phyloP scores from a whole-genome alignment of 2,888 invertebrate species.

The Lacanobia oleracea region DNA sequence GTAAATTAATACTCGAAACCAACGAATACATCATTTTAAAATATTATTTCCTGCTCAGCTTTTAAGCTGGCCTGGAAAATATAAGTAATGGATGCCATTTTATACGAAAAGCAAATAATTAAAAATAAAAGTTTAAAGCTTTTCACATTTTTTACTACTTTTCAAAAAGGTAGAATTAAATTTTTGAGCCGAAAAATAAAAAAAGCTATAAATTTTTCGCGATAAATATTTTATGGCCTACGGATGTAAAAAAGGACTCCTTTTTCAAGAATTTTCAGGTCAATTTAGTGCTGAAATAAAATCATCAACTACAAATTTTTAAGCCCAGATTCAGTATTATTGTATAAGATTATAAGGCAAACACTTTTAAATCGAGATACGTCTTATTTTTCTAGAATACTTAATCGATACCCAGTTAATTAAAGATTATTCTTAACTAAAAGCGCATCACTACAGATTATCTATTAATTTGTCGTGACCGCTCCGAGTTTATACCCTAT shows the following conservation, averaged over 20 bases:
- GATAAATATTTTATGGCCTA: slow-evolving; percentile 2
- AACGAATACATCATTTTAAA: slow-evolving; percentile 16
- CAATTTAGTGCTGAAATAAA: background rate
- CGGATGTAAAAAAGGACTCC: background rate
- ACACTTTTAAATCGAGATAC: too few relatives aligned
- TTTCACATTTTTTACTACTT: slow-evolving; percentile 13
- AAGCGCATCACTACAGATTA: background rate
- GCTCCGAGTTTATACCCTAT: background rate
- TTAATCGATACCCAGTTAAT: background rate
- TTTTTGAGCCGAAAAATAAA: slow-evolving; percentile 7
- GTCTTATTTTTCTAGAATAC: too few relatives aligned
- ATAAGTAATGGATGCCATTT: slow-evolving; percentile 21
- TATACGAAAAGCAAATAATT: slow-evolving; percentile 14
- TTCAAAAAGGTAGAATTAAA: background rate
- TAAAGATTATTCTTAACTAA: background rate
- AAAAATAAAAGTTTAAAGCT: slow-evolving; percentile 30
- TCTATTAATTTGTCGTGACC: slow-evolving; percentile 2
- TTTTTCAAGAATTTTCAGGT: background rate
- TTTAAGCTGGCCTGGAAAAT: slow-evolving; percentile 5
- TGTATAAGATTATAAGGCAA: too few relatives aligned
- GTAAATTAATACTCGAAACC: slow-evolving; percentile 9
- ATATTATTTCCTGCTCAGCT: slow-evolving; percentile 9
- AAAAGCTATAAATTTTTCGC: background rate
- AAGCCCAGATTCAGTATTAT: too few relatives aligned
- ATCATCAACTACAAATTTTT: too few relatives aligned